phyloP scores from a whole-genome alignment of 2,888 invertebrate genomes.

The Stenchaetothrips biformis region DNA sequence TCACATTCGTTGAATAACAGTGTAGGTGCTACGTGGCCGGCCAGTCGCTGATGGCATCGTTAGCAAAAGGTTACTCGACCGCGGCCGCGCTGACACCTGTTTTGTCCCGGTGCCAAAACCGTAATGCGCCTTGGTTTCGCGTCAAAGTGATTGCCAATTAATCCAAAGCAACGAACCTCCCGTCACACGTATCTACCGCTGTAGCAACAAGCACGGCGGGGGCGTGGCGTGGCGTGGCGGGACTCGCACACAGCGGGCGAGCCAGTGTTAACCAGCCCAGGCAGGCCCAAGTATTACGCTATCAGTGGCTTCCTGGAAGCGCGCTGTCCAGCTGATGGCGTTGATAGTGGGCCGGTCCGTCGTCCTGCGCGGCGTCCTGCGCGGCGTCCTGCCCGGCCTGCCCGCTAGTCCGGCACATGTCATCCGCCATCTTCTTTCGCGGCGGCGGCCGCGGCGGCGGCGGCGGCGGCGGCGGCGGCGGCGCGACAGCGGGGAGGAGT shows the following conservation, averaged over 20 bases:
- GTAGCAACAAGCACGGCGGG: too few species aligned
- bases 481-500: neutral
- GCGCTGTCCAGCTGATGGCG: neutral
- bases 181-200: neutral
- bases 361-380: neutral
- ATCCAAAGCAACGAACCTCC: neutral
- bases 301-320: constrained; percentile 4
- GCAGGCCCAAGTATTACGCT: neutral
- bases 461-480: neutral
- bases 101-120: neutral
- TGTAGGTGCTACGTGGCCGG: too few species aligned
- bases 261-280: neutral
- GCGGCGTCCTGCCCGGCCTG: neutral
- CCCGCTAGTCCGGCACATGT: neutral
- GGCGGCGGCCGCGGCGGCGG: neutral
- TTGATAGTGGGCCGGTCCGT: neutral
- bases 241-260: neutral
- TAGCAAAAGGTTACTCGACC: too few species aligned
- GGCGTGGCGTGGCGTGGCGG: too few species aligned
- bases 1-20: too few species aligned
- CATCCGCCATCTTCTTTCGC: neutral
- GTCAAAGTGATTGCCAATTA: constrained; percentile 13
- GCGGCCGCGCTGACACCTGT: neutral
- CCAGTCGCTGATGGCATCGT: too few species aligned
- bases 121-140: neutral